Base-by-base conservation (phyloP, 2,113 vertebrate genomes). In the Caranx ignobilis region DNA sequence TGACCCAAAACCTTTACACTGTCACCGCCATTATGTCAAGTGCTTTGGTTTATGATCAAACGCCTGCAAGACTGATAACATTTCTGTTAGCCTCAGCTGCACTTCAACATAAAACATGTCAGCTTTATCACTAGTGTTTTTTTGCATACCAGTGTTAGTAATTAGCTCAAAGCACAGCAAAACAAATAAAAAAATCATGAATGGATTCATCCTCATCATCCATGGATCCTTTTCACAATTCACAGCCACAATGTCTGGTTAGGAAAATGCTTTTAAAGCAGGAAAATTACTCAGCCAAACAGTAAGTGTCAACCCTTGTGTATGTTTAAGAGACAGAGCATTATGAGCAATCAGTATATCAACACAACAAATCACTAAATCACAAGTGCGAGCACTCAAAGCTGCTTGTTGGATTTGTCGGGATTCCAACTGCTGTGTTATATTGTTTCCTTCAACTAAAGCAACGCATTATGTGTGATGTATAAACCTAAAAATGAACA, bases 401-500 rank as follows among this genome's bases (percentile, higher is more conserved):
- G n/a, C 34, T 66, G 4, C 69, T 72, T 63, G 8, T 62, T 45
- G 37, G 39, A 18, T 79, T 79, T 47, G 37, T 35, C 19, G 37
- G 16, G 50, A 71, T 63, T 47, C 37, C 18, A 8, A 11, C 15
- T 68, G 21, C 26, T 61, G 15, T 64, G 2, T 26, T 32, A 56
- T 39, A 21, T 16, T 18, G 0, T 34, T 37, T 78, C 9, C 59
- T 75, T 45, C 18, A 4, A 62, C 34, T 21, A 39, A 63, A 63
- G 45, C 35, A 60, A 37, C 5, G 72, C 47, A 41, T 68, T 32
- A 7, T 35, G 9, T 64, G 11, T 65, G 37, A 56, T 52, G 16
- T 21, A 67, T 77, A 55, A 55, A 60, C 16, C 31, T 35, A 61
- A 60, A 79, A 82, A 72, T 59, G 75, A 82, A 43, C 26, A 45